phyloP scores from a whole-genome alignment of 1,140 invertebrate genomes.

The Dendroctonus ponderosae region DNA sequence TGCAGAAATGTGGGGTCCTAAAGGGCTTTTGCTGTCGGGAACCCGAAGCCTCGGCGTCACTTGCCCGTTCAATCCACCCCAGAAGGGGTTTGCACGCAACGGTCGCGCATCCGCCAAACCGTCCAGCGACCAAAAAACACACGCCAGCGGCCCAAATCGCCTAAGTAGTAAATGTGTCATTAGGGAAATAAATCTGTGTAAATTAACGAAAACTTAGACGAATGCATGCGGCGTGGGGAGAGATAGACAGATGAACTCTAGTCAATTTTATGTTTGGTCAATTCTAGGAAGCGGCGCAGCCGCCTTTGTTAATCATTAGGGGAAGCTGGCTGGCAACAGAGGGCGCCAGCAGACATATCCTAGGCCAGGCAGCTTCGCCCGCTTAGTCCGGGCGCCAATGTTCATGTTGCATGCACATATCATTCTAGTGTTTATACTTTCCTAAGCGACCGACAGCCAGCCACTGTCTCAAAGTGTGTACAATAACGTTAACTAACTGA shows the following conservation, averaged over 20 bases:
- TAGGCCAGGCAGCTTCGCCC: not conserved
- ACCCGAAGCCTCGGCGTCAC: too few species aligned
- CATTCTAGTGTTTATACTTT: conserved; percentile 48
- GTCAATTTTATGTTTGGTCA: conserved; percentile 52
- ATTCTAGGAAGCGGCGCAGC: conserved; percentile 43
- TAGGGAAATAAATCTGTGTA: conserved; percentile 39
- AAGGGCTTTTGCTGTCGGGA: too few species aligned
- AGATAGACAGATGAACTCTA: conserved; percentile 44
- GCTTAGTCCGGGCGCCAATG: not conserved
- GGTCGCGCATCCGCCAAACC: too few species aligned
- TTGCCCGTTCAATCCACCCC: too few species aligned
- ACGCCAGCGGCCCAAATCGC: conserved; percentile 28
- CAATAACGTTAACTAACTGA: conserved; percentile 35
- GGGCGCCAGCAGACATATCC: too few species aligned
- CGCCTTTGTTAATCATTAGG: conserved; percentile 15
- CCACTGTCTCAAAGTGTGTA: conserved; percentile 40
- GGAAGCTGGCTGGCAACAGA: too few species aligned
- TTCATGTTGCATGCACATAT: conserved; percentile 47
- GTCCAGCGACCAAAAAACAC: not conserved
- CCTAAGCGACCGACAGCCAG: conserved; percentile 38
- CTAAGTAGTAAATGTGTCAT: conserved; percentile 48
- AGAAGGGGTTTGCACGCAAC: too few species aligned
- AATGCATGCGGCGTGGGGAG: conserved; percentile 44
- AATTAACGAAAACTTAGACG: conserved; percentile 32
- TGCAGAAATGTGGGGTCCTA: too few species aligned